Evolutionary conservation across 2,888 invertebrate species (phyloP), one percentile per base, ranked within the genome.

Genomic region (Tholera decimalis): DNA sequence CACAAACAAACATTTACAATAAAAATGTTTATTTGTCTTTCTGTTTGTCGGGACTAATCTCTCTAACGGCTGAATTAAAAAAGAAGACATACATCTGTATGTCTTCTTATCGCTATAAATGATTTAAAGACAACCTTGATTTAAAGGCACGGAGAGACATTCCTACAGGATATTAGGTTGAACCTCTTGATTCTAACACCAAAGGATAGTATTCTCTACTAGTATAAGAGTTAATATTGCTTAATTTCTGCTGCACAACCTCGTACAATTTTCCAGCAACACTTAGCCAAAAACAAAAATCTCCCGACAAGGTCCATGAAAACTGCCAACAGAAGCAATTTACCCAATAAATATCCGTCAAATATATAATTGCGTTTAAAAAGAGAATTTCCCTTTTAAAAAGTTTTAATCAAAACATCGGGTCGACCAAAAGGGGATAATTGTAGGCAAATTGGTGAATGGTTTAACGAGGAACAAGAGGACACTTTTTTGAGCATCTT

Each of bases 391-490:
- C 78, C 75, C 57, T 63, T 73, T 76, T 64, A 79, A 83, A 83
- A 79, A 75, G 76, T 69, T 78, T 88, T 88, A 92, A 93, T 92
- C 90, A 91, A 91, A 91, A 90, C 86, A 81, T 85, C 85, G 84
- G 73, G 77, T 77, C 89, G 90, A 72, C 91, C 92, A 68, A 91
- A 88, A 87, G 79, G 49, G 83, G 89, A 86, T 94, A 94, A 94
- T 94, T 94, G 86, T 92, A 91, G 90, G 89, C 88, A 90, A 93
- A 93, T 93, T 92, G 90, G 82, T 79, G 79, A 86, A 89, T 85
- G 85, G 75, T 69, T 88, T 90, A 91, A 92, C 91, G 85, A 92
- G 91, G 82, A 84, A 68, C 70, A 77, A 79, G 87, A 83, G 87
- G 89, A 86, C 81, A 81, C 77, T 89, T 91, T 89, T 90, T 90